Base-by-base conservation (phyloP, 2,888 invertebrate species). In the Erynnis tages region DNA sequence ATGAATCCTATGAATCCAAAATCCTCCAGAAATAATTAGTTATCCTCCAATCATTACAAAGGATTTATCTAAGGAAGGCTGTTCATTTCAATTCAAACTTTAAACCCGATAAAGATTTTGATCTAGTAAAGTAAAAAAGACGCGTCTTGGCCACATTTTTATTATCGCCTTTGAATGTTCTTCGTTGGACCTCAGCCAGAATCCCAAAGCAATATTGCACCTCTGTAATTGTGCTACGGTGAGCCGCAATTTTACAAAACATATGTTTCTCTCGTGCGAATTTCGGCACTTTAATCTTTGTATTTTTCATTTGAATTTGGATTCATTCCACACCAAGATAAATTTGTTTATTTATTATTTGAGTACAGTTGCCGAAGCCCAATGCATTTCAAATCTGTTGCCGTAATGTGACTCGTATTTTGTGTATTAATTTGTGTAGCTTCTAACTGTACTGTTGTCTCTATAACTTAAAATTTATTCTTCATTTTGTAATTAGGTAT, bases 91-190 rank as follows among this genome's bases (percentile, higher is more conserved):
- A 35, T 35, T 35, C 17, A 13, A 23, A 40, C 23, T 25, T 40
- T 41, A 29, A 41, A 16, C 10, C 40, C 25, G 10, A 41, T 27
- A 19, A 34, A 29, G 7, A 13, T 47, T 10, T 10, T 10, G 32
- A 32, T 23, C 23, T 10, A 38, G 13, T 38, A 38, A 19, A 48
- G 21, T 21, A 48, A 14, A 38, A 38, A 40, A 40, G 6, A 16
- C 13, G 29, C 38, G n/a, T 38, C 47, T 49, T 40, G 40, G 32
- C 32, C 38, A 47, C 38, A 49, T 49, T 48, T 47, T 48, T 54
- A 30, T 54, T 58, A 46, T 52, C 56, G 54, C n/a, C 63, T 64
- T 65, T 67, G 71, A 71, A 70, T 73, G 75, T 74, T 75, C 70
- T 71, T 73, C 32, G 43, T 57, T 70, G 71, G 69, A 64, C 50